Conservation (phyloP, 2,888 invertebrate genomes). For the Thyatira batis region DNA sequence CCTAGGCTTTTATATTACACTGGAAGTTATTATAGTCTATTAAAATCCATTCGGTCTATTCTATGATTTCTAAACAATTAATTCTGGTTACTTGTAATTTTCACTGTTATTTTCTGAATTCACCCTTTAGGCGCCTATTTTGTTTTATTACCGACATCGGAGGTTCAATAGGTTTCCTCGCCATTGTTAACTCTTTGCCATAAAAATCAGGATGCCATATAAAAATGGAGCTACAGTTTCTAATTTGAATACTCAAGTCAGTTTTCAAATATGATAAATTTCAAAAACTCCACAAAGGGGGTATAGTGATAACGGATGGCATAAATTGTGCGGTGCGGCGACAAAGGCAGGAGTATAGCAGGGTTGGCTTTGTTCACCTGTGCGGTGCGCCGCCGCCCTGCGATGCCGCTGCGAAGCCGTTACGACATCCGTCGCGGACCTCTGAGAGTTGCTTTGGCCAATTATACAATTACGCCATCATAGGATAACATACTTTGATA, state of each 20-base stretch:
- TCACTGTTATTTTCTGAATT: neutral
- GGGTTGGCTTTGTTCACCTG: conserved; percentile 6
- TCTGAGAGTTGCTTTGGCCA: neutral
- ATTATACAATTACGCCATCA: no score
- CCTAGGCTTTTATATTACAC: conserved; percentile 13
- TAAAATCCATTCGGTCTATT: conserved; percentile 3
- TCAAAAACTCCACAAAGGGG: neutral
- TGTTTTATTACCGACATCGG: neutral
- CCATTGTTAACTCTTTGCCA: neutral
- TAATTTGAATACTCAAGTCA: neutral
- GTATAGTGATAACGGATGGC: conserved; percentile 4
- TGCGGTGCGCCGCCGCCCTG: conserved; percentile 8
- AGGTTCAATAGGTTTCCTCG: neutral
- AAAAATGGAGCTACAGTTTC: neutral
- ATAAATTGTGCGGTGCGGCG: conserved; percentile 2
- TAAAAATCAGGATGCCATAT: neutral
- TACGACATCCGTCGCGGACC: neutral
- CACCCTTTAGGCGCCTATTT: neutral
- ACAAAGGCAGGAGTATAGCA: neutral
- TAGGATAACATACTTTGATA: no score
- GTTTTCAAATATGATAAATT: neutral
- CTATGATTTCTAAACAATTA: neutral
- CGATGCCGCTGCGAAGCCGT: no score
- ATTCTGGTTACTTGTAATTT: neutral
- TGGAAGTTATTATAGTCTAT: conserved; percentile 15